Conservation (phyloP, 1,140 invertebrate species). For the Ceratitis capitata region DNA sequence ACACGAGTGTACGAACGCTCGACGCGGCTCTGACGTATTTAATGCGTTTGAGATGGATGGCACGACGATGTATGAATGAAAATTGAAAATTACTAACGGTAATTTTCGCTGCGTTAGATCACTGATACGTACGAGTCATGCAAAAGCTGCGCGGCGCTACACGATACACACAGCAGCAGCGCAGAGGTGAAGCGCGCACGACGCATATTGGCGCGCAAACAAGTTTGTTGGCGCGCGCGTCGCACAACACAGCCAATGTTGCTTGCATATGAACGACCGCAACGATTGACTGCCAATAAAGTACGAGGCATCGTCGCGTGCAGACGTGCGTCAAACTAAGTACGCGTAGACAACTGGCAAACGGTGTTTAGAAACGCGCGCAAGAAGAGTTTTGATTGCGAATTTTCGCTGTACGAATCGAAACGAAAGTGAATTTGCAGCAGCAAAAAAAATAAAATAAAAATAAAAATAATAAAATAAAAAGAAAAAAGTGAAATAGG, state of each 20-base stretch:
- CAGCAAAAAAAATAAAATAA: neutral
- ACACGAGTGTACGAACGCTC: neutral
- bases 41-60: neutral
- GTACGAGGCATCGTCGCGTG: constrained; percentile 19
- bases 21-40: neutral
- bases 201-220: constrained; percentile 10
- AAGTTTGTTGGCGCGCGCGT: neutral
- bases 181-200: neutral
- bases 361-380: neutral
- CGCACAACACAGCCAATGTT: neutral
- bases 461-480: neutral
- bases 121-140: neutral
- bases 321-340: constrained; percentile 17
- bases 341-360: neutral
- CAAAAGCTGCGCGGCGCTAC: neutral
- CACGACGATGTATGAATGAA: neutral
- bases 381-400: no score
- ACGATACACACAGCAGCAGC: neutral
- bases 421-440: constrained; percentile 23
- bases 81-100: constrained; percentile 3
- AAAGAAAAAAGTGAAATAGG: neutral
- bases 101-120: neutral
- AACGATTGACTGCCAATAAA: constrained; percentile 24
- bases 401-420: neutral
- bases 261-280: neutral